These are phyloP conservation scores for Aphelenchoides avenae DNA, from an alignment of 1,140 invertebrate genomes.

Conservation along the genomic window DNA sequence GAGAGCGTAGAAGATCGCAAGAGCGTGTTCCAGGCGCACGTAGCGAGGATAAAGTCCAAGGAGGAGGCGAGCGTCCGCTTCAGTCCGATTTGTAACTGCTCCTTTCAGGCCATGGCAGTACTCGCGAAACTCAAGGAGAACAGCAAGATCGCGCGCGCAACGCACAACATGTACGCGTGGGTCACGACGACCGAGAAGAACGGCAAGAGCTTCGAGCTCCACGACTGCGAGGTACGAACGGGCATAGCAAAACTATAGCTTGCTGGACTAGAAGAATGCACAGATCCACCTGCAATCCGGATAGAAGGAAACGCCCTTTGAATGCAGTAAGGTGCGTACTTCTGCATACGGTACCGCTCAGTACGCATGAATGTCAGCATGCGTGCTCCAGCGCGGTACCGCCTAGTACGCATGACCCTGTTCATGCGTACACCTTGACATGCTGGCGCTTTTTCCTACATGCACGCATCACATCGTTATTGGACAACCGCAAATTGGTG, in stretches of 20 bases:
- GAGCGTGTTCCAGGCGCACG: slow-evolving; percentile 57
- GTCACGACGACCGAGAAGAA: slow-evolving; percentile 18
- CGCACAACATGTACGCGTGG: slow-evolving; percentile 56
- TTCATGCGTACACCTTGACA: too few species aligned
- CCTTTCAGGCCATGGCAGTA: slow-evolving; percentile 44
- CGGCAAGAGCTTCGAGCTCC: slow-evolving; percentile 18
- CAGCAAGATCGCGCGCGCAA: slow-evolving; percentile 53
- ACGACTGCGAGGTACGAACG: slow-evolving; percentile 51
- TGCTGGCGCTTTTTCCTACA: too few species aligned
- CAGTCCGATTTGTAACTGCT: background rate
- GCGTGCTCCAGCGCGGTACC: too few species aligned
- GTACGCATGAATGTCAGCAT: too few species aligned
- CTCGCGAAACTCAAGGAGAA: slow-evolving; percentile 42
- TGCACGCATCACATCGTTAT: too few species aligned
- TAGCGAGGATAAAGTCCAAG: slow-evolving; percentile 43
- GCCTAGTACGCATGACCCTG: too few species aligned
- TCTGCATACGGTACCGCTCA: too few species aligned
- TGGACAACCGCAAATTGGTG: too few species aligned
- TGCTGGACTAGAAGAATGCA: slow-evolving; percentile 2
- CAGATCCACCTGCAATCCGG: too few species aligned
- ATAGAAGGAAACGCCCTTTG: too few species aligned
- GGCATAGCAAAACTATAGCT: too few species aligned
- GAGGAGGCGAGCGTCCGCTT: slow-evolving; percentile 42
- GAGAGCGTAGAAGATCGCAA: slow-evolving; percentile 50
- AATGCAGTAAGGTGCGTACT: too few species aligned